These are phyloP conservation scores for Rhynchophorus ferrugineus DNA, from an alignment of 1,140 invertebrate genomes.

Conservation along the genomic window DNA sequence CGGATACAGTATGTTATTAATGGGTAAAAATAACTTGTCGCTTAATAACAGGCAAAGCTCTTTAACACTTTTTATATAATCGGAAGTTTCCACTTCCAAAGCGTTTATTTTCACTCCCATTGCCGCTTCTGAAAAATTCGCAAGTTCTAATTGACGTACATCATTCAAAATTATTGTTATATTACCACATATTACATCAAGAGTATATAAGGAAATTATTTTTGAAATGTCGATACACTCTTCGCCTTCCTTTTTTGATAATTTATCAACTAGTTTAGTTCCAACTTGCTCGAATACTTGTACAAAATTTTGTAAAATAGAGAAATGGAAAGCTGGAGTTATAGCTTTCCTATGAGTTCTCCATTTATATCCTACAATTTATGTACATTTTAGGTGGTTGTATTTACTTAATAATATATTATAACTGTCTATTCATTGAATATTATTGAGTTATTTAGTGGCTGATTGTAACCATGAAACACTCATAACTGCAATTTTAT, in stretches of 20 bases:
- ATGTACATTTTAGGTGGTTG: too few relatives aligned
- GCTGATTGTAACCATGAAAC: too few relatives aligned
- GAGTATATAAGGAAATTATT: constrained; percentile 55
- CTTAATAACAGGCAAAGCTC: constrained; percentile 42
- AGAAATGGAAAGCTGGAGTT: constrained; percentile 79
- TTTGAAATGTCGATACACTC: constrained; percentile 54
- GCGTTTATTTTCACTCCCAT: constrained; percentile 73
- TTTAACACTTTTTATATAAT: constrained; percentile 66
- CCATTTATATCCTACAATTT: constrained; percentile 47
- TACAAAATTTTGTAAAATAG: constrained; percentile 69
- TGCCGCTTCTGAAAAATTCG: constrained; percentile 59
- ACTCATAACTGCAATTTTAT: too few relatives aligned
- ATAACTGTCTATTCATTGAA: too few relatives aligned
- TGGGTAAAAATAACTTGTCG: constrained; percentile 40
- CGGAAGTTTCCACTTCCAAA: constrained; percentile 52
- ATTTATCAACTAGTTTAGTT: constrained; percentile 49
- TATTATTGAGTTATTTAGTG: too few relatives aligned
- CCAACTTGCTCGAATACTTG: constrained; percentile 63
- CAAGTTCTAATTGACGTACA: neutral
- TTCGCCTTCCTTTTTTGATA: constrained; percentile 45
- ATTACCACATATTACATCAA: constrained; percentile 71
- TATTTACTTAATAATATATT: too few relatives aligned
- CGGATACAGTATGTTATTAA: constrained; percentile 21
- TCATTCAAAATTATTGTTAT: neutral
- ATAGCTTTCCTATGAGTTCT: constrained; percentile 56